A percentile compares a stretch with the other conserved stretches of the same genome.
phyloP scores from a whole-genome alignment of 2,888 invertebrate species.

The Omphaloscelis lunosa region DNA sequence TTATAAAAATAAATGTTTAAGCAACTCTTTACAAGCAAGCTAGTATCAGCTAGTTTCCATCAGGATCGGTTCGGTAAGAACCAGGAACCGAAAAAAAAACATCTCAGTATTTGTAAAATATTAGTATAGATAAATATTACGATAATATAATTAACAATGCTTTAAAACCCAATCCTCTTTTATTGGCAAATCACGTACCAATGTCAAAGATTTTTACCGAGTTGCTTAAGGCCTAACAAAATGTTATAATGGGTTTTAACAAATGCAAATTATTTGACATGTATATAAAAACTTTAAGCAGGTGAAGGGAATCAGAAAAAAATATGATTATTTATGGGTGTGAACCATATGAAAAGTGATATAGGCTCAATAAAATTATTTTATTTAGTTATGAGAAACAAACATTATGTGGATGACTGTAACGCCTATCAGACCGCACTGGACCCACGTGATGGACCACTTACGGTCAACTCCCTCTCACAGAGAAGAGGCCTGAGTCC shows the following conservation, averaged over 20 bases:
- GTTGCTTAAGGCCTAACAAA: neutral
- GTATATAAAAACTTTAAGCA: neutral
- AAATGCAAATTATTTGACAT: neutral
- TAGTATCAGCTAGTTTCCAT: neutral
- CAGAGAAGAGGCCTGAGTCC: neutral
- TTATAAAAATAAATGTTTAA: neutral
- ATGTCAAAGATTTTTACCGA: neutral
- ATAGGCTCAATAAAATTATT: neutral
- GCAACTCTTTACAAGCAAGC: neutral
- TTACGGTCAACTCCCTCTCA: neutral
- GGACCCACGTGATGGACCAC: neutral
- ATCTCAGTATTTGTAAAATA: neutral
- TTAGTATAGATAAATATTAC: neutral
- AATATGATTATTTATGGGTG: neutral
- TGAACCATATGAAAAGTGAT: neutral
- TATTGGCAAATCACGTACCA: neutral
- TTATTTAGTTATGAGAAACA: conserved; percentile 3
- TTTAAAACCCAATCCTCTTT: neutral
- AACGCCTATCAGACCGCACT: neutral
- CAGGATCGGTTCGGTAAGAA: neutral
- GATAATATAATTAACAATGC: neutral
- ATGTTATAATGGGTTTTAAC: neutral
- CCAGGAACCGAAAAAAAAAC: neutral
- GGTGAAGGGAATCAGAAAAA: neutral
- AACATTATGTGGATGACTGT: neutral